A percentile compares a stretch with the other conserved stretches of the same genome.
Conservation (phyloP, 2,113 vertebrate species). For the Egretta garzetta region DNA sequence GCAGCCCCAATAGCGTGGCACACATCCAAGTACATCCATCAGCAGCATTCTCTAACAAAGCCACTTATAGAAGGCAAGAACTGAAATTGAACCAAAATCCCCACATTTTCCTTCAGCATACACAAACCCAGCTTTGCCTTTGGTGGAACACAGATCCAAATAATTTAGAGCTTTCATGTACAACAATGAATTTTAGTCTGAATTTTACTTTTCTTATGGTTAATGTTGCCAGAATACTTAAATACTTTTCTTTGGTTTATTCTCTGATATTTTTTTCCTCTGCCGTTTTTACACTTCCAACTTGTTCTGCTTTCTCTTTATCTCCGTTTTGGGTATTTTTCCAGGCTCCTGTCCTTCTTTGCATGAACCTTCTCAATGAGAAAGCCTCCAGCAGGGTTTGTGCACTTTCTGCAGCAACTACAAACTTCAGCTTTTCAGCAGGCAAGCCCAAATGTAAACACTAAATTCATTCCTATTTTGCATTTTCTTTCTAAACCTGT, state of each 20-base stretch:
- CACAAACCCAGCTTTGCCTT: background rate
- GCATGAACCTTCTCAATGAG: background rate
- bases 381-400: background rate
- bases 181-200: background rate
- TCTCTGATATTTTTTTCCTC: background rate
- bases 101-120: background rate
- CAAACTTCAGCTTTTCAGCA: background rate
- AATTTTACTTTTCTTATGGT: background rate
- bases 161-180: background rate
- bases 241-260: background rate
- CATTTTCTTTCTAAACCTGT: background rate
- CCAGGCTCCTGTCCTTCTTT: background rate
- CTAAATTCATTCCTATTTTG: background rate
- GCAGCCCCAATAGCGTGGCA: background rate
- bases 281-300: background rate
- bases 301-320: background rate
- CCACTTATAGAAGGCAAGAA: background rate
- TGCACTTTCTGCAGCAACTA: background rate
- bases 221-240: background rate
- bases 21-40: background rate
- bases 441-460: background rate
- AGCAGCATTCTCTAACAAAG: background rate
- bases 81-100: background rate
- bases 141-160: background rate
- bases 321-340: background rate